These are phyloP conservation scores for Andricus grossulariae DNA, from an alignment of 1,140 invertebrate genomes.

Conservation along the genomic window DNA sequence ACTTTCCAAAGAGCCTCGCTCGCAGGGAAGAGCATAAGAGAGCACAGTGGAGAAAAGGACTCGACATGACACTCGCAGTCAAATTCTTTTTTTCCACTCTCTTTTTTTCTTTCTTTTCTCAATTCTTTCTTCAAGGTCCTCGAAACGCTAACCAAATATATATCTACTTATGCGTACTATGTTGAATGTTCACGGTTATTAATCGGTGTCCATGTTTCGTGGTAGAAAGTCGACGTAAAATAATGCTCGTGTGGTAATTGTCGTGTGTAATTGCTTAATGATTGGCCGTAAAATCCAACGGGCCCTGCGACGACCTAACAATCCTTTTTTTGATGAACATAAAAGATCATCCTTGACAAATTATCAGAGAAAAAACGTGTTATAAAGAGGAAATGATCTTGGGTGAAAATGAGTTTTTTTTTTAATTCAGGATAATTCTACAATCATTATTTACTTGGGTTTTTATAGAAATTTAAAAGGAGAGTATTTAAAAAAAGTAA, in stretches of 20 bases:
- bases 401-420: background rate
- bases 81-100: background rate
- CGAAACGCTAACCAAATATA: slow-evolving; percentile 23
- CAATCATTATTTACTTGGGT: background rate
- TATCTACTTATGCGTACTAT: slow-evolving; percentile 3
- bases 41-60: slow-evolving; percentile 16
- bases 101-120: slow-evolving; percentile 2
- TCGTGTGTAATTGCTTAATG: slow-evolving; percentile 19
- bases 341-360: slow-evolving; percentile 11
- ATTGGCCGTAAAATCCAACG: background rate
- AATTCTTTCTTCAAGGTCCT: slow-evolving; percentile 17
- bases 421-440: background rate
- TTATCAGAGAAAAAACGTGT: background rate
- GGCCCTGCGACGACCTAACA: slow-evolving; percentile 23
- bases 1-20: slow-evolving; percentile 49
- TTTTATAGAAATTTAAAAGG: too few relatives aligned
- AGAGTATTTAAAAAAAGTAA: too few relatives aligned
- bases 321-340: slow-evolving; percentile 19
- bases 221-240: slow-evolving; percentile 30
- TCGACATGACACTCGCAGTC: slow-evolving; percentile 25
- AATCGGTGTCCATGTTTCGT: slow-evolving; percentile 13
- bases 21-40: background rate
- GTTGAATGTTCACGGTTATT: slow-evolving; percentile 11
- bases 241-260: slow-evolving; percentile 28
- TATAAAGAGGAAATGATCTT: background rate